Evolutionary conservation across 2,888 invertebrate species (phyloP), one percentile per base, ranked within the genome.

Genomic region (Melanargia galathea): DNA sequence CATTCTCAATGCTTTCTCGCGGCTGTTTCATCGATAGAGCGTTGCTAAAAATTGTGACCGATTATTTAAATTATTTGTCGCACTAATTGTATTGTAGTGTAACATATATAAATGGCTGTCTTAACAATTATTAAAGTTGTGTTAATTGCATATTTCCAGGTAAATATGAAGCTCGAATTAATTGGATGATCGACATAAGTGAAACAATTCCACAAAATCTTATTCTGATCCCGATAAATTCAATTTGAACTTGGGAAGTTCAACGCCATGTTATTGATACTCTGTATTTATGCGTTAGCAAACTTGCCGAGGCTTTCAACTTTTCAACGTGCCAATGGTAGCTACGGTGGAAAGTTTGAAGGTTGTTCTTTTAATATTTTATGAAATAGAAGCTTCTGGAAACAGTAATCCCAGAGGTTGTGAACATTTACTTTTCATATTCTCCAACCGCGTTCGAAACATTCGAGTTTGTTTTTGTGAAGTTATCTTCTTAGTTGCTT

Each of bases 221-320:
- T 43, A 40, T 20, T 54, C 40, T 43, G 40, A 49, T 45, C 57
- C n/a, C 22, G n/a, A n/a, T n/a, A 63, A 61, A 59, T 62, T 62
- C 45, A 58, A 64, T 65, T 46, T 58, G 51, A 63, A 45, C 40
- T 45, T n/a, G n/a, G 24, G 46, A 66, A 65, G 48, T 66, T 61
- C 45, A 55, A 62, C 60, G 61, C 56, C 57, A 66, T 64, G 60
- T 66, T 65, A 64, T 66, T 64, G 64, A 69, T 65, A 69, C 66
- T 64, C 63, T 62, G 63, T 67, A 65, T 62, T 66, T 67, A 71
- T 62, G 69, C 69, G 65, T 70, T 65, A 66, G 65, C 48, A 61
- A 71, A 70, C 65, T 62, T 63, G 60, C 35, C 52, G 60, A 63
- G 59, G 57, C 64, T 64, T 65, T 46, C 62, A 62, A 63, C 64